Base-by-base conservation (phyloP, 2,113 vertebrate genomes). In the Erythrocercus mccallii region DNA sequence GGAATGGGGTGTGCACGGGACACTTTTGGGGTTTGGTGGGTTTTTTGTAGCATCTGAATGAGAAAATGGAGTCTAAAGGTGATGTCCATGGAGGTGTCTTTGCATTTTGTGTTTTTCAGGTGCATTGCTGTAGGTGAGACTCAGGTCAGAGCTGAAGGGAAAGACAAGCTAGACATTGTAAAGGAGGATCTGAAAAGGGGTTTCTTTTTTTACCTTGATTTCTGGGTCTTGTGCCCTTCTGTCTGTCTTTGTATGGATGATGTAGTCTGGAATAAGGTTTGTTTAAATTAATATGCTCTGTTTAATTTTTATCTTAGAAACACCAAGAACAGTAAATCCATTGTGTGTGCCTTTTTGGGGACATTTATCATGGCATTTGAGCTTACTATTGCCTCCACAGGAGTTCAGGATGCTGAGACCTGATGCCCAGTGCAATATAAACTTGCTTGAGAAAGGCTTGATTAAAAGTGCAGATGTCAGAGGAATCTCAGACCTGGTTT, bases 241-340 rank as follows among this genome's bases (percentile, higher is more conserved):
- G 8, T 94, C 64, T 76, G 51, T 23, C 38, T 88, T 86, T 91
- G 56, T 92, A 88, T 45, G 45, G 69, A 88, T 53, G 48, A 74
- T 22, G 5, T 91, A 89, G 25, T 68, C 74, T 86, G 82, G 69
- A 93, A 90, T 81, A 61, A 93, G 82, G 23, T 78, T 91, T 81
- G 65, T 93, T 90, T 93, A 92, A 96, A 79, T 94, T 85, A 94
- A 86, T 72, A 50, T 4, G 11, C 7, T 74, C 37, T 81, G 68
- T 65, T 95, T 60, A 45, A 82, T 80, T 95, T 87, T 93, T 90
- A 53, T 48, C 48, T 86, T 92, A 60, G 76, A 88, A 90, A 78
- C 82, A 88, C 16, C 60, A 86, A 71, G 89, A 85, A 76, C 33
- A 85, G 87, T 88, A 94, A 94, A 92, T 57, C 22, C 15, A 2